Conservation (phyloP, 2,113 vertebrate genomes). For the Paramormyrops kingsleyae region DNA sequence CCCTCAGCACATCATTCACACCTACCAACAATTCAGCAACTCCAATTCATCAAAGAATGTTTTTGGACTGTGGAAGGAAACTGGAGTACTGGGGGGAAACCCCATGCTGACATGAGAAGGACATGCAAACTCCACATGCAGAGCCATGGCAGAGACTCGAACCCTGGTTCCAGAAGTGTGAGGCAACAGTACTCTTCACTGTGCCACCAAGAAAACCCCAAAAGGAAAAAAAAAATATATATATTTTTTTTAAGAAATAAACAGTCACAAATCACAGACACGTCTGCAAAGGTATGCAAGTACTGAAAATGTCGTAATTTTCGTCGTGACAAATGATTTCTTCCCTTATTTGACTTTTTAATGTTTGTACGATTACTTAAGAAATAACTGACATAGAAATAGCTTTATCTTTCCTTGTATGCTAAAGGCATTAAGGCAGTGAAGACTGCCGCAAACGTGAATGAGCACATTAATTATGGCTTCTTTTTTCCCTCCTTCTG, state of each 20-base stretch:
- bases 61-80: not conserved
- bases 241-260: not conserved
- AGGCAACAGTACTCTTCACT: not conserved
- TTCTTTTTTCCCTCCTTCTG: conserved; percentile 21
- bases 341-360: conserved; percentile 9
- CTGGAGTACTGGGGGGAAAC: not conserved
- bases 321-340: not conserved
- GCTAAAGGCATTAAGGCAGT: conserved; percentile 58
- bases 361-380: conserved; percentile 20
- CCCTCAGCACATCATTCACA: not conserved
- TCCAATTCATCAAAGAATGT: not conserved
- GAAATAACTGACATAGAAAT: conserved; percentile 19
- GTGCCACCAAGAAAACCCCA: not conserved
- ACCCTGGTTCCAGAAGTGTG: not conserved
- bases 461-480: conserved; percentile 53
- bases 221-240: not conserved
- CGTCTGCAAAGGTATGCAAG: not conserved
- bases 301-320: not conserved
- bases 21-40: not conserved
- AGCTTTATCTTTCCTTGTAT: conserved; percentile 29
- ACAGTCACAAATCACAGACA: not conserved
- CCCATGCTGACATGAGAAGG: not conserved
- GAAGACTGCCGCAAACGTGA: conserved; percentile 51
- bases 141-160: not conserved
- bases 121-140: not conserved